Conservation (phyloP, 2,888 invertebrate species). For the Morpho helenor region DNA sequence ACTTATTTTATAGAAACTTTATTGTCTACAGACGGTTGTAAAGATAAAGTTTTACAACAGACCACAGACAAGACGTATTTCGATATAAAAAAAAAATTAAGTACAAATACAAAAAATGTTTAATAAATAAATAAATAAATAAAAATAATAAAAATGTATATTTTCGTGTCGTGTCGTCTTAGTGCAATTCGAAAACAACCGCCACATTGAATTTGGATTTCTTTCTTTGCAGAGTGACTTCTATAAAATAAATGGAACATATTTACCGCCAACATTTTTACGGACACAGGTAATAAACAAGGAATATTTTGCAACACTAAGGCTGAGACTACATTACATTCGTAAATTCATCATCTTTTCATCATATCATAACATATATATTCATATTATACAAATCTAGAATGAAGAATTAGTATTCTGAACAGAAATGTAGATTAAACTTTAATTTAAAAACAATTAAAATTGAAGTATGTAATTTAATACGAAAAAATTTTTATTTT, state of each 20-base stretch:
- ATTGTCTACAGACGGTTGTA: no score
- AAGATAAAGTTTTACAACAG: no score
- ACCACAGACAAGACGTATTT: no score
- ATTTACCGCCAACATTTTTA: constrained; percentile 60
- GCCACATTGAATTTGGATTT: constrained; percentile 33
- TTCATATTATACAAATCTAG: no score
- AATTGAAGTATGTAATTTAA: background rate
- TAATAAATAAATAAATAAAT: no score
- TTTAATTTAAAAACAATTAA: no score
- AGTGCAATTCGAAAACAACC: constrained; percentile 5
- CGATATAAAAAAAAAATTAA: no score
- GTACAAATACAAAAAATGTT: no score
- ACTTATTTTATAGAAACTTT: no score
- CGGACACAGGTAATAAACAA: constrained; percentile 57
- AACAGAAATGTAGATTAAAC: no score
- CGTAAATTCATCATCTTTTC: background rate
- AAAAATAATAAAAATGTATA: constrained; percentile 2
- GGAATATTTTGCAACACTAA: constrained; percentile 40
- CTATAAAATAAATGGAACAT: constrained; percentile 75
- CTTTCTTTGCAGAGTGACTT: constrained; percentile 76
- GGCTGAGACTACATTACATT: constrained; percentile 27
- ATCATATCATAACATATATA: no score
- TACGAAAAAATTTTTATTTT: background rate
- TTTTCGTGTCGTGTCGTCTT: constrained; percentile 23
- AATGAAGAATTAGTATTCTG: no score